Conservation (phyloP, 64 coral and sea anemone genomes). For the Exaiptasia diaphana region DNA sequence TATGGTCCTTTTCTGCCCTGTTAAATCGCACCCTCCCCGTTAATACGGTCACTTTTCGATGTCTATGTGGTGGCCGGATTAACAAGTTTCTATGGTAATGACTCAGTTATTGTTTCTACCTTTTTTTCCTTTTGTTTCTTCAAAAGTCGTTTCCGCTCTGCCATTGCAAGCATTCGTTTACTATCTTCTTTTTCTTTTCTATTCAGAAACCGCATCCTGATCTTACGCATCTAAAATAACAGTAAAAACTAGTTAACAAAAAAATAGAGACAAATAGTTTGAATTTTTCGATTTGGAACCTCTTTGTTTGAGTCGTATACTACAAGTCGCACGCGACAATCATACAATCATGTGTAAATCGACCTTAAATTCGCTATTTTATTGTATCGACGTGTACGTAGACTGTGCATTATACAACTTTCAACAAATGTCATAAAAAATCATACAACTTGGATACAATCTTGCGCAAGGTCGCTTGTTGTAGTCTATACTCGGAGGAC, state of each 20-base stretch:
- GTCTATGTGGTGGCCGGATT: neutral
- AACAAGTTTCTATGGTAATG: neutral
- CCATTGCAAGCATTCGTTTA: neutral
- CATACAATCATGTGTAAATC: too few relatives aligned
- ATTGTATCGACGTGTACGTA: too few relatives aligned
- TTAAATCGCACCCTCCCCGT: neutral
- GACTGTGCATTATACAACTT: too few relatives aligned
- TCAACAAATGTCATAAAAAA: too few relatives aligned
- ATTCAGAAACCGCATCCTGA: conserved; percentile 19
- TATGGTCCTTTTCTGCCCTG: neutral
- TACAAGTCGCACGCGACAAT: too few relatives aligned
- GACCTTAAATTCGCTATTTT: too few relatives aligned
- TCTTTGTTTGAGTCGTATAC: too few relatives aligned
- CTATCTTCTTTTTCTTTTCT: conserved; percentile 18
- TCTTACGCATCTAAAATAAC: conserved; percentile 12
- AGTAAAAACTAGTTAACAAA: neutral
- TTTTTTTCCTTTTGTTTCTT: conserved; percentile 6
- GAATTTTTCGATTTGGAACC: too few relatives aligned
- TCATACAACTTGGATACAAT: too few relatives aligned
- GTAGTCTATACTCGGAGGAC: too few relatives aligned
- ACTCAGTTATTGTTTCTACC: conserved; percentile 18
- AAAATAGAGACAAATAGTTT: neutral
- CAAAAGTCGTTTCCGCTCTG: neutral
- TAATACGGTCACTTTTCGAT: neutral
- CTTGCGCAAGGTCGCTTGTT: too few relatives aligned